Base-by-base conservation (phyloP, 37 sponge, comb jelly and placozoan species). In the Diacarnus erythraeanus region DNA sequence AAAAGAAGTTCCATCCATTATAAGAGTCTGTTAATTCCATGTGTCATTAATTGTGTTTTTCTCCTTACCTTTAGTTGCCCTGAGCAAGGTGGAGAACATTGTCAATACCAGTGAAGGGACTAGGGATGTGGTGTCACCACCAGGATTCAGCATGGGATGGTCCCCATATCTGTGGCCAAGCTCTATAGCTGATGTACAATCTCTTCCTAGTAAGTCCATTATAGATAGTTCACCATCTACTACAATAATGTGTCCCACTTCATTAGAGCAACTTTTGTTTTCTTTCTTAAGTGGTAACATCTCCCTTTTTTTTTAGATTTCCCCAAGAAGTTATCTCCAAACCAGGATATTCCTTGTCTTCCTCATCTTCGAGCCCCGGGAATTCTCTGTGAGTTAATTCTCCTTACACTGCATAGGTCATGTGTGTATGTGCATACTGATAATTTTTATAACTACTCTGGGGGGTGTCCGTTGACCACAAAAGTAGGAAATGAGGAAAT, bases 81-180 rank as follows among this genome's bases (percentile, higher is more conserved):
- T 71, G 4, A 42, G 26, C 1, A 71, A 71, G 5, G 43, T 40
- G 23, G 71, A 71, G 23, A n/a, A 35, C 12, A 8, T 2, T n/a
- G 3, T 30, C 57, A 5, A 12, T 5, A 54, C 2, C 10, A 57
- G 27, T 15, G 74, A 43, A 12, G 71, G 6, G 6, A 33, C 29
- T n/a, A 34, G 44, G 57, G 25, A 34, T 10, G 21, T 71, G 81
- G 71, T 5, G 22, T 18, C 17, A 3, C 29, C 63, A 2, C 69
- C 84, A 2, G 77, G 83, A 1, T 66, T 75, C 38, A 37, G 68
- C 30, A 56, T 85, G 74, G 77, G 71, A 26, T 81, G 72, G 82
- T 74, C 86, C 34, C 76, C 82, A 1, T 77, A 70, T 27, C 69
- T 81, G 20, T 87, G 82, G 82, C 82, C 88, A 2, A 69, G 38